Evolutionary conservation across 1,140 invertebrate species (phyloP).

Genomic region (Apocrypta bakeri): DNA sequence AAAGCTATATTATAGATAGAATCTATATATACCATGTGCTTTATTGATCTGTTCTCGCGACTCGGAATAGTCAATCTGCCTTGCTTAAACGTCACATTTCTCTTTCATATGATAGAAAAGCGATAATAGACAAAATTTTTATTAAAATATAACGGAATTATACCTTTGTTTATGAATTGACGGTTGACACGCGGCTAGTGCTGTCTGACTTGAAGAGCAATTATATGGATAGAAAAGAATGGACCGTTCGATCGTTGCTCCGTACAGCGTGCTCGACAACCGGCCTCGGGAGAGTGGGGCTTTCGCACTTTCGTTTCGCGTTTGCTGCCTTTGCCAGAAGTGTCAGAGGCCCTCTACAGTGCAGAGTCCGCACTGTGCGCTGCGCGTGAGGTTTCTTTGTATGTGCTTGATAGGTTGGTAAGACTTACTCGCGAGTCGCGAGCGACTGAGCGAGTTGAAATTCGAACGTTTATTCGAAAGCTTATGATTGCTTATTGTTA

Average conservation of each 20-base stretch:
- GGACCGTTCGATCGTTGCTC: not conserved
- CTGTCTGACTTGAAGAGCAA: not conserved
- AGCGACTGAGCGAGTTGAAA: too few species aligned
- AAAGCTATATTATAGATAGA: not conserved
- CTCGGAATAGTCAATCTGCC: not conserved
- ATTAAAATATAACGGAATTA: slow-evolving; percentile 6
- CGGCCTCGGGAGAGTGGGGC: not conserved
- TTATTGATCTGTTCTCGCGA: slow-evolving; percentile 53
- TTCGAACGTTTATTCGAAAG: too few species aligned
- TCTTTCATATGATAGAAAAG: not conserved
- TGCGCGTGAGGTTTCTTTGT: too few species aligned
- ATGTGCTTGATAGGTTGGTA: too few species aligned
- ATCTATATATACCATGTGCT: slow-evolving; percentile 53
- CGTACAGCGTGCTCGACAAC: not conserved
- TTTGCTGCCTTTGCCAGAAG: too few species aligned
- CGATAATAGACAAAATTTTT: not conserved
- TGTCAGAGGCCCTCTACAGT: too few species aligned
- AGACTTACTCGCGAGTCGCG: too few species aligned
- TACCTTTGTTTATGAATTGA: slow-evolving; percentile 19
- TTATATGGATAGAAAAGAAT: slow-evolving; percentile 14
- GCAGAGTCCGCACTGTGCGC: too few species aligned
- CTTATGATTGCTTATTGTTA: too few species aligned
- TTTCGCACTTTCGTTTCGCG: not conserved
- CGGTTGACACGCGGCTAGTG: slow-evolving; percentile 5
- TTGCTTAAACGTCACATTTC: not conserved